Percentiles rank a stretch among this genome's conserved stretches.
Conservation (phyloP, 2,113 vertebrate species). For the Myrmecophaga tridactyla region DNA sequence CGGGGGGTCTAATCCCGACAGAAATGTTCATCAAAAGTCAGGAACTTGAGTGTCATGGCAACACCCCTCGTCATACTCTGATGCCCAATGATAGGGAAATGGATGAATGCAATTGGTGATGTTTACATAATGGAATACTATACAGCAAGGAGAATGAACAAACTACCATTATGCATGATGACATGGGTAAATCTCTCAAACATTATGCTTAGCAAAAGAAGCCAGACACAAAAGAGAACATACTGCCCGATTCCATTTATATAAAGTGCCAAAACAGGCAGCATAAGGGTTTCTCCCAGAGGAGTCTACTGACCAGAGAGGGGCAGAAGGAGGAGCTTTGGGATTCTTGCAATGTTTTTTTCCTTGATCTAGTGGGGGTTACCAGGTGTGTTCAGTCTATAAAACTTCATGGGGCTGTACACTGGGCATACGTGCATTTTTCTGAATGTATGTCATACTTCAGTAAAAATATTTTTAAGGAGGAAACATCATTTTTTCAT, state of each 20-base stretch:
- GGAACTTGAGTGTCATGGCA: background rate
- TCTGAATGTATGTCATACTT: background rate
- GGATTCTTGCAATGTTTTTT: background rate
- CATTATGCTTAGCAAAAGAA: background rate
- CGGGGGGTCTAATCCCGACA: background rate
- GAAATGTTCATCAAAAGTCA: slow-evolving; percentile 24
- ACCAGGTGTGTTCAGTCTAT: background rate
- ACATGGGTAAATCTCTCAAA: slow-evolving; percentile 1
- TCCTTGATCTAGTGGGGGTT: slow-evolving; percentile 2
- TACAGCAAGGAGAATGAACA: background rate
- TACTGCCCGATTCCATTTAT: background rate
- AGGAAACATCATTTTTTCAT: slow-evolving; percentile 23
- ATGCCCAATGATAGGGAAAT: background rate
- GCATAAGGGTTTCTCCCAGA: background rate
- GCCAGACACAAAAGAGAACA: background rate
- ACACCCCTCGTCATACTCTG: background rate
- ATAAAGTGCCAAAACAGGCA: background rate
- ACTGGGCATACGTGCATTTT: background rate
- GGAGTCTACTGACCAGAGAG: background rate
- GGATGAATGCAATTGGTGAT: background rate
- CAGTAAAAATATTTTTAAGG: background rate
- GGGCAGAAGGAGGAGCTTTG: background rate
- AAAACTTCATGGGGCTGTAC: background rate
- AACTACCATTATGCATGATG: background rate
- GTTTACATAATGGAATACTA: background rate